Conservation (phyloP, 2,888 invertebrate species). For the Lottia gigantea region DNA sequence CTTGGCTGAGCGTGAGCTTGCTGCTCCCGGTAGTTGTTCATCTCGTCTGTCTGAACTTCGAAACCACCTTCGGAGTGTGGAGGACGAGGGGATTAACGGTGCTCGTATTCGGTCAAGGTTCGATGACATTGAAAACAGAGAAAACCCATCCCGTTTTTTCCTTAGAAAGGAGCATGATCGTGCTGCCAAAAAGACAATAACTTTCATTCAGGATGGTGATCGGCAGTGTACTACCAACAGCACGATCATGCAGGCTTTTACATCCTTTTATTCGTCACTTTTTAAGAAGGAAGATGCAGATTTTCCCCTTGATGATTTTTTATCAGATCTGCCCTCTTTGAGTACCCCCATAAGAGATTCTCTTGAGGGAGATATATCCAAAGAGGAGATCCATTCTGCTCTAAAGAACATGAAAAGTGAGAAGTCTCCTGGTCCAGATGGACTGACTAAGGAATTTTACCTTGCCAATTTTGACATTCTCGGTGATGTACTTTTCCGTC, state of each 20-base stretch:
- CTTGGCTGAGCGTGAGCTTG: too few species aligned
- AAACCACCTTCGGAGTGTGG: too few species aligned
- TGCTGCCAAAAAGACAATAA: constrained; percentile 14
- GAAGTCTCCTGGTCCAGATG: constrained; percentile 36
- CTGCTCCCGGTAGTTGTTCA: too few species aligned
- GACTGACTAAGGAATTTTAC: constrained; percentile 36
- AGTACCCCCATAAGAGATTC: background rate
- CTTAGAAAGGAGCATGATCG: background rate
- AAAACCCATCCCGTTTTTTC: too few species aligned
- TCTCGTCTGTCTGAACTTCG: too few species aligned
- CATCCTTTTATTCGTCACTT: background rate
- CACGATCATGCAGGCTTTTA: constrained; percentile 9
- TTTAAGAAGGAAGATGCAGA: too few species aligned
- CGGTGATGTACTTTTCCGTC: constrained; percentile 19
- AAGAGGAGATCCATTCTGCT: constrained; percentile 10
- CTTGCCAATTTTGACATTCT: constrained; percentile 25
- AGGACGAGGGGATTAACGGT: too few species aligned
- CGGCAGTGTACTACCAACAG: background rate
- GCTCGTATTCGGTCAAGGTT: too few species aligned
- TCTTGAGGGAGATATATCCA: constrained; percentile 9
- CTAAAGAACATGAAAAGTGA: constrained; percentile 25
- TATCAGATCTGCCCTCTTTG: constrained; percentile 3
- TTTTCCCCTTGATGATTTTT: constrained; percentile 3
- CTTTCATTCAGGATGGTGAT: background rate
- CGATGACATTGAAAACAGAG: too few species aligned